Percentiles rank a stretch among this genome's conserved stretches.
Conservation (phyloP, 2,888 invertebrate genomes). For the Tipula confusa region DNA sequence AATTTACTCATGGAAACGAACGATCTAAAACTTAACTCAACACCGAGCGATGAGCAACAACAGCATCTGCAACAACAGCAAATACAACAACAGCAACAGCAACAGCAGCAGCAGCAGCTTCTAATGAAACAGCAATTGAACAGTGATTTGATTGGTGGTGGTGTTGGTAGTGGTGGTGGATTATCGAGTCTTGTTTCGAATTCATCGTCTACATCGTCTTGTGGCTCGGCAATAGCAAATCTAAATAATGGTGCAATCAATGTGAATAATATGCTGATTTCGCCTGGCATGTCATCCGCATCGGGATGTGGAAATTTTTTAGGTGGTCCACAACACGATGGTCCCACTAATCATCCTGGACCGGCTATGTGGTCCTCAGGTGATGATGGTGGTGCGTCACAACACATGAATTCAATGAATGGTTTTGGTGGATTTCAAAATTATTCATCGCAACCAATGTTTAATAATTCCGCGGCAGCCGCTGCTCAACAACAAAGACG, state of each 20-base stretch:
- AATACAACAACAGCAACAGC: slow-evolving; percentile 32
- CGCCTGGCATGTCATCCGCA: slow-evolving; percentile 28
- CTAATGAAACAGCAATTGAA: slow-evolving; percentile 30
- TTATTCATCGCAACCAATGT: slow-evolving; percentile 36
- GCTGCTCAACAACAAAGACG: slow-evolving; percentile 36
- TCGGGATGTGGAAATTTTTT: not conserved
- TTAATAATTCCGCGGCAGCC: slow-evolving; percentile 34
- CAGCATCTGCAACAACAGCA: slow-evolving; percentile 28
- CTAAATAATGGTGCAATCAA: slow-evolving; percentile 4
- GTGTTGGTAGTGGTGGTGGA: slow-evolving; percentile 12
- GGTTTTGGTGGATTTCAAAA: slow-evolving; percentile 37
- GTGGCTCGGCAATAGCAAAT: slow-evolving; percentile 3
- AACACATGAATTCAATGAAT: slow-evolving; percentile 36
- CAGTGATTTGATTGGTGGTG: not conserved
- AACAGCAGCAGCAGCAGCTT: slow-evolving; percentile 29
- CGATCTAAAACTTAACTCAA: not conserved
- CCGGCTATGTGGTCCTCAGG: slow-evolving; percentile 36
- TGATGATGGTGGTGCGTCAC: slow-evolving; percentile 35
- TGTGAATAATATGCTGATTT: slow-evolving; percentile 28
- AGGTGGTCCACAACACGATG: slow-evolving; percentile 28
- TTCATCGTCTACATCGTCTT: slow-evolving; percentile 35
- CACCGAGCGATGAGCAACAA: slow-evolving; percentile 29
- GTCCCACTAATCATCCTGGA: slow-evolving; percentile 1
- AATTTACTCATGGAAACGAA: slow-evolving; percentile 28
- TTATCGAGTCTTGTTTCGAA: not conserved